Base-by-base conservation (phyloP, 2,797 vertebrate genomes). In the Oreochromis grahami region DNA sequence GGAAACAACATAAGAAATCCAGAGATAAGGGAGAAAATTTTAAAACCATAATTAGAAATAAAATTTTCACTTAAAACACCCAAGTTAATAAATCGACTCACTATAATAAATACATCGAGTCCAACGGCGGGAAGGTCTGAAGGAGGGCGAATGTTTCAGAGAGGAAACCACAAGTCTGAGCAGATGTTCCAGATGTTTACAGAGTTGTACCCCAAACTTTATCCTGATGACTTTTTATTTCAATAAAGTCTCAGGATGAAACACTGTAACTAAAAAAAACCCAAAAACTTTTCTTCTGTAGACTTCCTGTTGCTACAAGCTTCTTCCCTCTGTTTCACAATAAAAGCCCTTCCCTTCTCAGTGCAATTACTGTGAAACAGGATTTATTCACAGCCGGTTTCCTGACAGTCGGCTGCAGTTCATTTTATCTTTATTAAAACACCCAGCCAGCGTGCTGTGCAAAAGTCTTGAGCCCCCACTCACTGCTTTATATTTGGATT, bases 301-400 rank as follows among this genome's bases (percentile, higher is more conserved):
- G 50, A 58, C 32, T 87, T 91, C 79, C 83, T 82, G 63, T 88
- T 88, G 52, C 80, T 86, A 0, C 51, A 43, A 53, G 43, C 8
- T 79, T 89, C 85, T 60, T 32, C 17, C 15, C 11, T 84, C 17
- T 84, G 9, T 90, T 86, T 90, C 87, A 90, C 80, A 91, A 84
- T 86, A 82, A 85, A 87, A 78, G 41, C 26, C n/a, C 76, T 72
- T 5, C 7, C 50, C 1, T 32, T 29, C 43, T 50, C 43, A 50
- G 26, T 12, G 10, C 70, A 32, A 45, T 50, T 32, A 74, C n/a
- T 74, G 70, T 50, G 43, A 74, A 48, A 74, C 41, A 45, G 24
- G 65, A 29, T 45, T 48, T 45, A 45, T 45, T 45, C 43, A 19
- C 68, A 74, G 45, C 70, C n/a, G 43, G 68, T 29, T 74, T 74